Base-by-base conservation (phyloP, 1,140 invertebrate genomes). In the Drosophila suzukii region DNA sequence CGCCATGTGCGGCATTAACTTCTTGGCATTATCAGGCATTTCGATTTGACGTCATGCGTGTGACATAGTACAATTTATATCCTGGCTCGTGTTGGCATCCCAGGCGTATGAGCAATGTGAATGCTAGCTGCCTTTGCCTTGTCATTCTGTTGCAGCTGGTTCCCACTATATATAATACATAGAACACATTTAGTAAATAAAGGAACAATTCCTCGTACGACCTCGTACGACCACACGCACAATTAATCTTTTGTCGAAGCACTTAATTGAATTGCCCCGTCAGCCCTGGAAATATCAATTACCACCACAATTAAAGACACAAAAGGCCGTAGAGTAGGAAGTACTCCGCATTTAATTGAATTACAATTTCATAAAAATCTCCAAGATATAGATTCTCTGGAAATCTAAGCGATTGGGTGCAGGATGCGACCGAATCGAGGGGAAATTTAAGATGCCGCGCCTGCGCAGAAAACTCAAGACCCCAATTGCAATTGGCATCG, bases 61-160 rank as follows among this genome's bases (percentile, higher is more conserved):
- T 85, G 80, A 85, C 81, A 84, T 79, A 83, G 75, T 77, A 76
- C 75, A 79, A 65, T 82, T 79, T 76, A 88, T 88, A 83, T 66
- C 50, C 27, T 30, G 17, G 43, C 59, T 79, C 83, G 83, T 86
- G 83, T 59, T 66, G 83, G 83, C 83, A 86, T 83, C 30, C 75
- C 30, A 27, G 67, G 79, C 83, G 83, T 86, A 86, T 86, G 83
- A 75, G 79, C 84, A 56, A 83, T 83, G 59, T 56, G 30, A 53
- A 47, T 78, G 53, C 47, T 27, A 63, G 50, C 20, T 43, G 46
- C 73, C 81, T 84, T 89, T 43, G 46, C 73, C 81, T 84, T 89
- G 84, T 89, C 84, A 84, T 88, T 81, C 57, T 89, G 84, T 88
- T 77, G 79, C 76, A 71, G 71, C 66, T 76, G 72, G 27, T 34